Evolutionary conservation across 2,797 vertebrate species (phyloP).

Genomic region (Sebastes vulpes): DNA sequence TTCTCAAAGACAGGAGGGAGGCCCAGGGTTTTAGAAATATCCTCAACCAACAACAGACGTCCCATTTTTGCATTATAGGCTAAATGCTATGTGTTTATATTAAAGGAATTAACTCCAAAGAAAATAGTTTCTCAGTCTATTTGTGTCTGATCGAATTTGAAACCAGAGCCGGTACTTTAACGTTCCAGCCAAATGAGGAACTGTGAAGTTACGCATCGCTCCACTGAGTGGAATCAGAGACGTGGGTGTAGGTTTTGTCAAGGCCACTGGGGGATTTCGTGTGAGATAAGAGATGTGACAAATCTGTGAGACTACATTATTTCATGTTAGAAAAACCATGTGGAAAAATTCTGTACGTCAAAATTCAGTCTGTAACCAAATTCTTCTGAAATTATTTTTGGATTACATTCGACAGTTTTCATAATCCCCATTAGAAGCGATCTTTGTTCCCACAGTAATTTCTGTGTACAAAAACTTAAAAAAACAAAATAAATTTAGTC

Average conservation of each 20-base stretch:
- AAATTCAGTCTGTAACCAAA: neutral
- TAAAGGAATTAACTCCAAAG: neutral
- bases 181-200: neutral
- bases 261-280: neutral
- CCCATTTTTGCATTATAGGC: neutral
- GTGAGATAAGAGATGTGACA: neutral
- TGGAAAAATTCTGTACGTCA: neutral
- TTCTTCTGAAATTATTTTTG: no score
- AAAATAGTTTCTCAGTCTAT: neutral
- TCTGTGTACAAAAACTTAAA: neutral
- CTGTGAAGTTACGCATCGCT: neutral
- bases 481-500: neutral
- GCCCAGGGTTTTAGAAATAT: neutral
- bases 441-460: neutral
- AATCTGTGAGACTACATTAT: neutral
- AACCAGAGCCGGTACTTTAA: neutral
- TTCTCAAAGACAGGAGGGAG: neutral
- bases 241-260: neutral
- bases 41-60: neutral
- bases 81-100: neutral
- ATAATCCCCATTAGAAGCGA: neutral
- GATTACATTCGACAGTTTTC: neutral
- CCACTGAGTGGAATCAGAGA: neutral
- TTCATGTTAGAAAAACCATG: neutral
- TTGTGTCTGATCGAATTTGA: neutral